Conservation (phyloP, 2,797 vertebrate genomes). For the Muscicapa striata region DNA sequence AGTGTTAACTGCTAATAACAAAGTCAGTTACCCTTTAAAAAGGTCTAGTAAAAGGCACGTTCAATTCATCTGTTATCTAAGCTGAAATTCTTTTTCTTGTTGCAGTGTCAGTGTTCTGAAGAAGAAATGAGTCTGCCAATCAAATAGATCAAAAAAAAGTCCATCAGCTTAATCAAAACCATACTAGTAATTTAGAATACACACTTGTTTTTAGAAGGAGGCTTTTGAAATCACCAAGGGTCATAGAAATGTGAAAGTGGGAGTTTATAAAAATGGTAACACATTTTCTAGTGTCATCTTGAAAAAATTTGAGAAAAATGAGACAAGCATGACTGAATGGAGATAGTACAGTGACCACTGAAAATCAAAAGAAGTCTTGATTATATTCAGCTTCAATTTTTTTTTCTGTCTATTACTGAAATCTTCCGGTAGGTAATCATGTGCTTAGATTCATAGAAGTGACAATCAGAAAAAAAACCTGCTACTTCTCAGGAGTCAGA, state of each 20-base stretch:
- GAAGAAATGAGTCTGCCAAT: neutral
- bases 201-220: neutral
- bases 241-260: neutral
- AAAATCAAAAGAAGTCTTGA: neutral
- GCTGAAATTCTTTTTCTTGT: neutral
- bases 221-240: neutral
- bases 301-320: neutral
- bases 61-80: neutral
- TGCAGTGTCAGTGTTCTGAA: neutral
- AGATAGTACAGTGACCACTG: neutral
- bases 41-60: neutral
- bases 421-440: neutral
- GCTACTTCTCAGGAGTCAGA: fast-evolving
- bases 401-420: neutral
- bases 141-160: neutral
- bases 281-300: neutral
- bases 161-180: neutral
- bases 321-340: neutral
- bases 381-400: neutral
- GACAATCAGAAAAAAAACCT: neutral
- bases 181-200: neutral
- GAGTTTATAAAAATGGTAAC: neutral
- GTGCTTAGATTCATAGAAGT: neutral
- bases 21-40: neutral
- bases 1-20: neutral